These are phyloP conservation scores for Ptilorrhoa leucosticta DNA, from an alignment of 2,113 vertebrate species.

Conservation along the genomic window DNA sequence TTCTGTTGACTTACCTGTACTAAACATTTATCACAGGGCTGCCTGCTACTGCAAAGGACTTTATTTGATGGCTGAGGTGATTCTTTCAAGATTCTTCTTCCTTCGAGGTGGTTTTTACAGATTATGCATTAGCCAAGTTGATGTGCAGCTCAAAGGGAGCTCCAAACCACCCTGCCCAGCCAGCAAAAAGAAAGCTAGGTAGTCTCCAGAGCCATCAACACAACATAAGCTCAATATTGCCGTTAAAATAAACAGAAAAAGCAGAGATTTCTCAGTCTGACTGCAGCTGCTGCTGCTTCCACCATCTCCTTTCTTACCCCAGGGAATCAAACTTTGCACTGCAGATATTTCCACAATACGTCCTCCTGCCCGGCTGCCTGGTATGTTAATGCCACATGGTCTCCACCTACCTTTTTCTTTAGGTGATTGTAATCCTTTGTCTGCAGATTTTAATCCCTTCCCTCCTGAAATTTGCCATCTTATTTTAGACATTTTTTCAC, in stretches of 20 bases:
- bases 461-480: background rate
- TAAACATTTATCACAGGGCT: background rate
- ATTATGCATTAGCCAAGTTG: background rate
- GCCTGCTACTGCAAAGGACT: background rate
- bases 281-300: background rate
- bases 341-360: background rate
- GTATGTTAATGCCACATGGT: background rate
- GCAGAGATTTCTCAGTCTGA: background rate
- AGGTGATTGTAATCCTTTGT: background rate
- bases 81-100: background rate
- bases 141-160: background rate
- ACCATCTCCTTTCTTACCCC: background rate
- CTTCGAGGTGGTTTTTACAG: background rate
- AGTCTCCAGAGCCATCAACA: background rate
- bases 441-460: background rate
- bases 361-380: fast-evolving
- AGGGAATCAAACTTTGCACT: background rate
- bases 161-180: background rate
- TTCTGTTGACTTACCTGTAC: background rate
- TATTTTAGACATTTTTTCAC: background rate
- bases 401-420: background rate
- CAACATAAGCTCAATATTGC: background rate
- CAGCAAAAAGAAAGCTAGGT: background rate
- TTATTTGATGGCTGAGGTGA: background rate
- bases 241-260: background rate